Base-by-base conservation (phyloP, 2,113 vertebrate species). In the Odontesthes bonariensis region DNA sequence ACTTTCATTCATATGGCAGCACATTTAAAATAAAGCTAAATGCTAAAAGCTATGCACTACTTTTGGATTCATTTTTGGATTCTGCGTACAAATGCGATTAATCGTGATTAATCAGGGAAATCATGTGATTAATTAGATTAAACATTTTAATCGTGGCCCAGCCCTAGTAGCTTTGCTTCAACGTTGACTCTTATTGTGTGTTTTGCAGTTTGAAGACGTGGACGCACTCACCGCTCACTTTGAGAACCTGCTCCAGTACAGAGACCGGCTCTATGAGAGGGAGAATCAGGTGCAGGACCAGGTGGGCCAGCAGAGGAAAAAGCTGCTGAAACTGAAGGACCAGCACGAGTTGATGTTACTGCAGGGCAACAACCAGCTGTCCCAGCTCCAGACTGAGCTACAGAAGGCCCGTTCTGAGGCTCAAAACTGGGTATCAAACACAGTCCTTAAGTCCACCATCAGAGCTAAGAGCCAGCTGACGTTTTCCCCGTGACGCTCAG, bases 201-300 rank as follows among this genome's bases (percentile, higher is more conserved):
- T 84, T n/a, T 65, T 66, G 3, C 89, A 97, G 96, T 96, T 96
- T 69, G 89, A 95, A 85, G 94, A 95, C 0, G 47, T 94, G 3
- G 16, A 80, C 0, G 90, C 84, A 58, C 81, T 97, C 71, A 83
- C 27, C 0, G 13, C 6, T 14, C 20, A 54, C 11, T 16, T n/a
- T 1, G 23, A 44, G 33, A 22, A 1, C 11, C 33, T 54, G 8
- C 58, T 46, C 0, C 84, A 69, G 31, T 73, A 69, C 0, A 83
- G 69, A 73, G 90, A 81, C 0, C 75, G 86, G 3, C 91, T 97
- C 72, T 69, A 16, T 3, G 75, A 70, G 59, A 74, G 77, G 11
- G 91, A 91, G 63, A 81, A 53, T 0, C 72, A 75, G 0, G 19
- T 51, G 32, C 91, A 83, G 38, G 87, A 90, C 10, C 77, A 59